Evolutionary conservation across 2,797 vertebrate species (phyloP).

Genomic region (Semaprochilodus insignis): DNA sequence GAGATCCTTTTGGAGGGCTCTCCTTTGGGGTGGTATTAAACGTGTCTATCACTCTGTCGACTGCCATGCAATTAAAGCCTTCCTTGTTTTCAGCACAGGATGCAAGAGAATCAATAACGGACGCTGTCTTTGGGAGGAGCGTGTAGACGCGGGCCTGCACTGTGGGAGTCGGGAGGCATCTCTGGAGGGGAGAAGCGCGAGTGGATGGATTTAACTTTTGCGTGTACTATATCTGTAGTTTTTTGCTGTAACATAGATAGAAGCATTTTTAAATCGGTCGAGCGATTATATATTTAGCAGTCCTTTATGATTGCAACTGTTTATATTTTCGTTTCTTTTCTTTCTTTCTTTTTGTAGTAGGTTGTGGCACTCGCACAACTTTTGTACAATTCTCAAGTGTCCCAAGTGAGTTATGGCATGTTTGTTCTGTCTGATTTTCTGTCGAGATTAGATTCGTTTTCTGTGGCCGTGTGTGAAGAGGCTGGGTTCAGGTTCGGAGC

Average conservation of each 20-base stretch:
- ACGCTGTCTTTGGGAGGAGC: not conserved
- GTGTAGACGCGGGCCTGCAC: not conserved
- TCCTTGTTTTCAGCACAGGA: constrained; percentile 15
- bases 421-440: constrained; percentile 39
- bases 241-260: constrained; percentile 82
- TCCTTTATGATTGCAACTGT: constrained; percentile 79
- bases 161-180: constrained; percentile 14
- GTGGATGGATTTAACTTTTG: constrained; percentile 67
- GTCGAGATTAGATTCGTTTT: not conserved
- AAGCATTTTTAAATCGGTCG: constrained; percentile 76
- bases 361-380: constrained; percentile 69
- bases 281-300: constrained; percentile 76
- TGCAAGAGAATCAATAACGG: not conserved
- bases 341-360: constrained; percentile 66
- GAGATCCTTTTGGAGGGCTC: not conserved
- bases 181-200: constrained; percentile 20
- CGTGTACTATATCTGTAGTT: constrained; percentile 81
- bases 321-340: constrained; percentile 71
- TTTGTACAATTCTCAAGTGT: constrained; percentile 56
- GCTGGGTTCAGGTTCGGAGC: not conserved
- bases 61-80: constrained; percentile 35
- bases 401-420: constrained; percentile 54
- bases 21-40: constrained; percentile 20
- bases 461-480: not conserved
- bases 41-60: constrained; percentile 26